Conservation (phyloP, 2,113 vertebrate genomes). For the Tachysurus vachellii region DNA sequence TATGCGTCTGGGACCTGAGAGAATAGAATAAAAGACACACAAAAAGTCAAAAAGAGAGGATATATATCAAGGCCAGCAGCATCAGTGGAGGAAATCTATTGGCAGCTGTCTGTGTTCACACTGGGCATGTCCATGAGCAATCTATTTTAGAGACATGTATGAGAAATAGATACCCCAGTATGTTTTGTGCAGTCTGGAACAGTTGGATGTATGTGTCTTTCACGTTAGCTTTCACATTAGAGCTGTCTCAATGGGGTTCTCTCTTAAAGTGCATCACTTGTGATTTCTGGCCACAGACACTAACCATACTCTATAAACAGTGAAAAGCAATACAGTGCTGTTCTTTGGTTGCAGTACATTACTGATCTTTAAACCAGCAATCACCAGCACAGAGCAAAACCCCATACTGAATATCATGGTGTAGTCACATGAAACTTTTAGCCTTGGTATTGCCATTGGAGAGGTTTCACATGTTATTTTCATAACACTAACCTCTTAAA, state of each 20-base stretch:
- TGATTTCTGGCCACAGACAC: not conserved
- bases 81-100: slow-evolving; percentile 46
- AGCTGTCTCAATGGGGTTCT: not conserved
- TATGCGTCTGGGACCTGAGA: not conserved
- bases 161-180: slow-evolving; percentile 46
- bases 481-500: not conserved
- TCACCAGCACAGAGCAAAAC: not conserved
- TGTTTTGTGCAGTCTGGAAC: slow-evolving; percentile 40
- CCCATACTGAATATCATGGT: slow-evolving; percentile 4
- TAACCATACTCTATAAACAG: not conserved
- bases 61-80: slow-evolving; percentile 43
- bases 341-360: not conserved
- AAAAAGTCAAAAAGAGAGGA: not conserved
- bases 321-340: not conserved
- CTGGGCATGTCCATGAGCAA: slow-evolving; percentile 54
- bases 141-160: slow-evolving; percentile 52
- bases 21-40: not conserved
- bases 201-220: slow-evolving; percentile 29
- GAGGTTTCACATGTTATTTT: not conserved
- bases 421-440: slow-evolving; percentile 40
- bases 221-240: not conserved
- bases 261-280: not conserved
- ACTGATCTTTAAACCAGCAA: not conserved
- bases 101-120: slow-evolving; percentile 46
- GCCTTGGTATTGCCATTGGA: slow-evolving; percentile 31